A percentile compares a stretch with the other conserved stretches of the same genome.
These are phyloP conservation scores for Zapornia atra DNA, from an alignment of 2,113 vertebrate genomes.

Conservation along the genomic window DNA sequence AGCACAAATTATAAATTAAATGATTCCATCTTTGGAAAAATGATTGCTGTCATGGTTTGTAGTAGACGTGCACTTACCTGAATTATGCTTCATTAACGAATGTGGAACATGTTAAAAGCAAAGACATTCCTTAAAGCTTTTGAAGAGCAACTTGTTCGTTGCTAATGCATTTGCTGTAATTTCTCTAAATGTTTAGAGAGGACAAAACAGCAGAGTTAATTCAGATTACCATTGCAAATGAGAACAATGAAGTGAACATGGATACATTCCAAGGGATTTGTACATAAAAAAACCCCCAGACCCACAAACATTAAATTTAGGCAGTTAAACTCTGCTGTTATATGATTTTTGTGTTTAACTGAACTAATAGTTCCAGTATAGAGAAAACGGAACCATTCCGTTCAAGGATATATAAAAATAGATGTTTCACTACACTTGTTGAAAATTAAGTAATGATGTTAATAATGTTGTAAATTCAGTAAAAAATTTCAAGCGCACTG, in stretches of 20 bases:
- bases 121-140: not conserved
- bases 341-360: not conserved
- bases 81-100: slow-evolving; percentile 21
- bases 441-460: not conserved
- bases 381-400: not conserved
- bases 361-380: not conserved
- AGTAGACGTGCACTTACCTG: not conserved
- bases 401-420: not conserved
- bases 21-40: slow-evolving; percentile 7
- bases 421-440: not conserved
- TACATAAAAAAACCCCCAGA: not conserved
- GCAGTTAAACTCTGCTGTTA: not conserved
- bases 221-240: not conserved
- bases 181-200: not conserved
- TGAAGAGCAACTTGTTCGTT: not conserved
- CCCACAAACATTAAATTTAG: not conserved
- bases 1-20: not conserved
- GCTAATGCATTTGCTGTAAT: not conserved
- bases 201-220: not conserved
- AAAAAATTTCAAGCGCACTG: not conserved
- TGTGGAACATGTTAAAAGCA: not conserved
- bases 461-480: not conserved
- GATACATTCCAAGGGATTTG: not conserved
- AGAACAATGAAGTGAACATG: not conserved
- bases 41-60: not conserved